Evolutionary conservation across 2,797 vertebrate genomes (phyloP).

Genomic region (Champsocephalus gunnari): DNA sequence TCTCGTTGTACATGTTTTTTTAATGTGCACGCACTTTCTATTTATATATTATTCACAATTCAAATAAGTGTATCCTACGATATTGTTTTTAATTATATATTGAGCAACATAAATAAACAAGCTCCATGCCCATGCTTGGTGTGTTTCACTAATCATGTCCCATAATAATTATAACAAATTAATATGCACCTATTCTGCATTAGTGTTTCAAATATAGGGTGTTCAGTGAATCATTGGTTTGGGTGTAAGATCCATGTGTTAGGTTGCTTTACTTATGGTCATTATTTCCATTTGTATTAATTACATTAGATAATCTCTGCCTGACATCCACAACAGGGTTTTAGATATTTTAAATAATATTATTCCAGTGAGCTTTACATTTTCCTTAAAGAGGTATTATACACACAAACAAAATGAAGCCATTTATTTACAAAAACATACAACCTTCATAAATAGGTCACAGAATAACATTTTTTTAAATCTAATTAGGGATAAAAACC

Average conservation of each 20-base stretch:
- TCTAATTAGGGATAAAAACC: neutral
- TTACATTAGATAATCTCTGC: neutral
- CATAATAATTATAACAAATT: neutral
- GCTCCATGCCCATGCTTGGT: neutral
- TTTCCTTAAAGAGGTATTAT: constrained; percentile 3
- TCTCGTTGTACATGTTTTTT: too few species aligned
- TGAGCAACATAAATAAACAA: neutral
- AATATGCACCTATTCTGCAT: neutral
- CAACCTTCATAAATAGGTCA: neutral
- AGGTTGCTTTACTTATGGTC: neutral
- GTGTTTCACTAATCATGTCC: neutral
- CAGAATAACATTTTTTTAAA: neutral
- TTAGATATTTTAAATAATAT: neutral
- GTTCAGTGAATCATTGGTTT: neutral
- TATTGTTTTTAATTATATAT: neutral
- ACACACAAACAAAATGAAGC: too few species aligned
- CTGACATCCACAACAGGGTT: neutral
- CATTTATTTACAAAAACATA: neutral
- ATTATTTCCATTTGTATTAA: neutral
- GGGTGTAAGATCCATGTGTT: neutral
- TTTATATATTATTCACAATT: neutral
- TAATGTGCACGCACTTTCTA: neutral
- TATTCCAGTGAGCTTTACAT: neutral
- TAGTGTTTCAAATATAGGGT: constrained; percentile 9
- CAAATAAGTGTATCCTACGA: neutral